Evolutionary conservation across 2,888 invertebrate genomes (phyloP), one percentile per base, ranked within the genome.

Genomic region (Cryptocephalus primarius): DNA sequence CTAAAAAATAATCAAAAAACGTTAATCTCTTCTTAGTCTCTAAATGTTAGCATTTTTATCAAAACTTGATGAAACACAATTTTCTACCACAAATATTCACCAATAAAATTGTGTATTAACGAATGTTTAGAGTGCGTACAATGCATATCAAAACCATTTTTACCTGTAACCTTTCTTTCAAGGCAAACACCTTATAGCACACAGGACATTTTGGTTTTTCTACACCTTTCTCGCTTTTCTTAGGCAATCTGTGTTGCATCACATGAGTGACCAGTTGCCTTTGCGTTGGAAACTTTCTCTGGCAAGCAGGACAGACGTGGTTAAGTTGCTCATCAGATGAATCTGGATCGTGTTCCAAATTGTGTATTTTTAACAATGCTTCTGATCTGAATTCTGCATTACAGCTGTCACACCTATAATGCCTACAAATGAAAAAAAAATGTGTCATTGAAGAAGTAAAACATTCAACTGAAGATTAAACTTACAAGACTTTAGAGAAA

Each of bases 151-250:
- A 22, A 4, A 22, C 22, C 22, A 6, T 22, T 22, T 22, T 60
- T 60, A 74, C 74, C 62, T 73, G 72, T 9, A 83, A 68, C 46
- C 82, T 71, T 44, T 82, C 80, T 52, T 75, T 72, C 8, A 77
- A 74, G 2, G 77, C 73, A 65, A 83, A 84, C 32, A 76, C 69
- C 64, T 82, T 83, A 59, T 79, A 78, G 61, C 84, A 85, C 56
- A 76, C 67, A 2, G 74, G 71, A 65, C 84, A 85, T 60, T 81
- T 82, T 59, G 73, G 73, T 4, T 73, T 60, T 38, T 62, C 58
- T 1, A 55, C 50, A 9, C 49, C 44, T 10, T 40, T 12, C 14
- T 10, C 14, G 9, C 48, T 40, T 41, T 46, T 51, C 40, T 53
- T 54, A 1, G 59, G 51, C 13, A 63, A 41, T 3, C 56, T 55